These are phyloP conservation scores for Sebastes itinus DNA, from an alignment of 2,797 vertebrate genomes.

Conservation along the genomic window DNA sequence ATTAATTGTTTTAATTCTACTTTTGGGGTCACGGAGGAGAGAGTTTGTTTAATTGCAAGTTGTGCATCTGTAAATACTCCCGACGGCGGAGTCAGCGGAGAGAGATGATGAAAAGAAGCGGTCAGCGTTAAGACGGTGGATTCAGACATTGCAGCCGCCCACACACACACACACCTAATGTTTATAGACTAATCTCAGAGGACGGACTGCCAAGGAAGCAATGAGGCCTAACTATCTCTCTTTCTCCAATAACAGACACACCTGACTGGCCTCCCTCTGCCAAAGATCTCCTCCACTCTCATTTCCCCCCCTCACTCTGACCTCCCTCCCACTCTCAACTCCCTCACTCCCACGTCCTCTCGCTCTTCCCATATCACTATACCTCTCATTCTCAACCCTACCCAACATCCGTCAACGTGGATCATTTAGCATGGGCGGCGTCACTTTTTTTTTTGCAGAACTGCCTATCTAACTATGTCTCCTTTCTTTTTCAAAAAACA, in stretches of 20 bases:
- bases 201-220: slow-evolving; percentile 60
- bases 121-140: slow-evolving; percentile 10
- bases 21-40: slow-evolving; percentile 68
- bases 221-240: slow-evolving; percentile 66
- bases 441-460: neutral
- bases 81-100: slow-evolving; percentile 12
- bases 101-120: slow-evolving; percentile 14
- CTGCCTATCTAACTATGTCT: slow-evolving; percentile 8
- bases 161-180: slow-evolving; percentile 20
- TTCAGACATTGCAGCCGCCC: slow-evolving; percentile 3
- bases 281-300: slow-evolving; percentile 36
- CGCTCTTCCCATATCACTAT: neutral
- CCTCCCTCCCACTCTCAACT: slow-evolving; percentile 11
- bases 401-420: slow-evolving; percentile 6
- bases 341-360: neutral
- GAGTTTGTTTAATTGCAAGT: slow-evolving; percentile 66
- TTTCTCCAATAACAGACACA: slow-evolving; percentile 50
- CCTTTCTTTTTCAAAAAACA: slow-evolving; percentile 41
- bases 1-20: slow-evolving; percentile 82
- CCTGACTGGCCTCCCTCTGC: slow-evolving; percentile 52
- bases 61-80: slow-evolving; percentile 75
- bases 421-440: slow-evolving; percentile 1
- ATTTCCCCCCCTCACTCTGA: slow-evolving; percentile 5
- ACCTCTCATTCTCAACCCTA: neutral
- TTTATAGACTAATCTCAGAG: slow-evolving; percentile 61